phyloP scores from a whole-genome alignment of 2,113 vertebrate genomes.

The Phoenicopterus ruber region DNA sequence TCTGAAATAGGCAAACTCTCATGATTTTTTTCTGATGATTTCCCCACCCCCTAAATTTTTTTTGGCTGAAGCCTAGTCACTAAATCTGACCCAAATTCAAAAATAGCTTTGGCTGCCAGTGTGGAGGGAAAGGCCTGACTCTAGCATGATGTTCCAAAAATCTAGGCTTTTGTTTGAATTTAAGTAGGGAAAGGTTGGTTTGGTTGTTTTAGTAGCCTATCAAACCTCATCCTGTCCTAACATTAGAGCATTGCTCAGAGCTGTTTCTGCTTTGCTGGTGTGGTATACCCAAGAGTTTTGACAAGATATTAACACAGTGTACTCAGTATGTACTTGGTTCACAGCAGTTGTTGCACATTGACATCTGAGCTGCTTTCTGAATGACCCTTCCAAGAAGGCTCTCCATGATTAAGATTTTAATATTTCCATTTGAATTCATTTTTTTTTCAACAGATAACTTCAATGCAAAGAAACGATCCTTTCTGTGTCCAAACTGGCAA shows the following conservation, averaged over 20 bases:
- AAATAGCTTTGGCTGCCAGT: conserved; percentile 25
- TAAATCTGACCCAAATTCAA: conserved; percentile 46
- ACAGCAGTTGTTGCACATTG: not conserved
- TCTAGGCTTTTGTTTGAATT: conserved; percentile 15
- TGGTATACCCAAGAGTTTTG: not conserved
- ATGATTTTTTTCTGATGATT: not conserved
- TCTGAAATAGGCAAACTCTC: not conserved
- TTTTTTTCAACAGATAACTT: not conserved
- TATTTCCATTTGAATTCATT: not conserved
- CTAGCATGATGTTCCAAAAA: not conserved
- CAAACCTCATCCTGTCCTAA: conserved; percentile 18
- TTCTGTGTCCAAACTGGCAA: not conserved
- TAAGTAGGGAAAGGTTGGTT: not conserved
- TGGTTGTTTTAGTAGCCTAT: not conserved
- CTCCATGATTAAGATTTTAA: not conserved
- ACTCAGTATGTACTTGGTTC: not conserved
- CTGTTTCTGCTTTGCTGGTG: not conserved
- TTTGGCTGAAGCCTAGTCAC: conserved; percentile 10
- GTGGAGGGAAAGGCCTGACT: not conserved
- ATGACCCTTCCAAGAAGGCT: not conserved
- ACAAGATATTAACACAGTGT: not conserved
- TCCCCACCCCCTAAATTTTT: not conserved
- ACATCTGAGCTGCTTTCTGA: not conserved
- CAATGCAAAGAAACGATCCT: not conserved
- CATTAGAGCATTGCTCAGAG: not conserved